Base-by-base conservation (phyloP, 2,113 vertebrate genomes). In the Malurus melanocephalus region DNA sequence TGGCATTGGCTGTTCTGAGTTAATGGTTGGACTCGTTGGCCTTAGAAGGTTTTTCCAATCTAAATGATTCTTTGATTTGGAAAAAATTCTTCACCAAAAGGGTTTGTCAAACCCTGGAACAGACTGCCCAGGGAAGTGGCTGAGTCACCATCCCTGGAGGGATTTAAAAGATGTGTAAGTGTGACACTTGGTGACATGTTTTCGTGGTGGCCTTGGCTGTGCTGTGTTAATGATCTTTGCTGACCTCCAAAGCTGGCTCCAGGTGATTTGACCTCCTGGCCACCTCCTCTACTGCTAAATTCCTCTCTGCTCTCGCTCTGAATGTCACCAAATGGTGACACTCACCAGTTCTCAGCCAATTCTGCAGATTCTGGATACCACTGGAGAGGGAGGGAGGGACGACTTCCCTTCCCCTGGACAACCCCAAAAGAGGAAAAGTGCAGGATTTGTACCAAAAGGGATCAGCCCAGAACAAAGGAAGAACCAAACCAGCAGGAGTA, bases 1-100 rank as follows among this genome's bases (percentile, higher is more conserved):
- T 40, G 33, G 40, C 4, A 33, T 73, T 1, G 0, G 49, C 49
- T 48, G 49, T 12, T 15, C 22, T 28, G 42, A 28, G 14, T 12
- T 4, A 73, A 20, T 2, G 2, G 19, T 8, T 13, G 28, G 51
- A 30, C 38, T 56, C 0, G 0, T 2, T 48, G 15, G 8, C 9
- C 24, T 33, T 10, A 20, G 8, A 65, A 24, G 7, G 8, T 1
- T 65, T 83, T 74, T 65, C 59, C 59, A 64, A 33, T 5, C 6
- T 5, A 33, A 32, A 42, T 16, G 2, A 18, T 56, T n/a, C 42
- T 10, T 4, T 16, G 23, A 20, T 65, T 23, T 48, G 59, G 42
- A 24, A 42, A 48, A 38, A 48, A 28, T 13, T 20, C 51, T 24
- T 24, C 43, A 5, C 33, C 24, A 24, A 49, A 74, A 74, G 6